Evolutionary conservation across 2,888 invertebrate genomes (phyloP), one percentile per base, ranked within the genome.

Genomic region (Tryphoninae sp.): DNA sequence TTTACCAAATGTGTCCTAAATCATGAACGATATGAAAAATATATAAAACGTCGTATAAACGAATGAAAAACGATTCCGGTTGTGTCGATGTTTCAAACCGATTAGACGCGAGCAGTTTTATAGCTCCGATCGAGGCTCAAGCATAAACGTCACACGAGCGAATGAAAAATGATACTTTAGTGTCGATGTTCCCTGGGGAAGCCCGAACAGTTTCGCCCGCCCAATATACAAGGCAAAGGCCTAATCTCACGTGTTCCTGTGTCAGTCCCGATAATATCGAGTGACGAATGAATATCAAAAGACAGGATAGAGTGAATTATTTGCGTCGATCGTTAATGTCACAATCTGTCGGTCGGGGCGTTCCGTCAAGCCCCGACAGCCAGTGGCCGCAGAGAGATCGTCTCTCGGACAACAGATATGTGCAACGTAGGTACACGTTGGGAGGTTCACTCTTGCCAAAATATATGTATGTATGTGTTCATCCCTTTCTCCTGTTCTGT

Each of bases 371-470:
- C 42, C 13, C 59, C 23, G 72, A 64, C 68, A 62, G 68, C 40
- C 23, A 73, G 55, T 55, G n/a, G 53, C 77, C 67, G 49, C 77
- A 67, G 65, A 67, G 64, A 72, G 68, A 79, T 80, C 71, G 69
- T 51, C 42, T 9, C 53, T 16, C 23, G 19, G n/a, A 40, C 51
- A 40, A 23, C 61, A 49, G 13, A 62, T 58, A 58, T 58, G n/a
- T 65, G 16, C 22, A 58, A 22, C 58, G 22, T 19, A 19, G 19
- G 19, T 45, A n/a, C 69, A 42, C 42, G 42, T 45, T 58, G 58
- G 13, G 13, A 26, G 4, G 40, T n/a, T 23, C 42, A 22, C 22
- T 11, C 23, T 19, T 59, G 16, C 9, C 58, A 55, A 71, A 71
- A 23, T 13, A 45, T 19, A 13, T 42, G 11, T 49, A 45, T 45